phyloP scores from a whole-genome alignment of 2,888 invertebrate species.

The Mimumesa dahlbomi region DNA sequence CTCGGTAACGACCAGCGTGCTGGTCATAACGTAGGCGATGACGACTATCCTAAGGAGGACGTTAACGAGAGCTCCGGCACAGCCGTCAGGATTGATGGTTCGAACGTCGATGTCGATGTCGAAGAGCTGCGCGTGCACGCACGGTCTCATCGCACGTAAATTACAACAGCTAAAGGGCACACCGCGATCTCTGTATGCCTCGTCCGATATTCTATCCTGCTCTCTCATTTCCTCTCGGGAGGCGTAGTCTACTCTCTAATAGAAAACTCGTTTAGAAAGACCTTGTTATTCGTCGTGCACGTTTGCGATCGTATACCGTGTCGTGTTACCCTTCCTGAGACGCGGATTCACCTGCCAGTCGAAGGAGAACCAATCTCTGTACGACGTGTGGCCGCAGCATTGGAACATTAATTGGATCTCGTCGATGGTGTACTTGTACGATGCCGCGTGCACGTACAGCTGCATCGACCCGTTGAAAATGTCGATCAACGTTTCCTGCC shows the following conservation, averaged over 20 bases:
- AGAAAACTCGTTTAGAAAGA: no score
- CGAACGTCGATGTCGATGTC: constrained; percentile 52
- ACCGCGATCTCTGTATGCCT: constrained; percentile 55
- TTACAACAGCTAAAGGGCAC: constrained; percentile 76
- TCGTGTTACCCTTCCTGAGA: constrained; percentile 36
- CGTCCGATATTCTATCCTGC: constrained; percentile 63
- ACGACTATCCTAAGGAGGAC: constrained; percentile 68
- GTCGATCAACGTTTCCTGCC: constrained; percentile 58
- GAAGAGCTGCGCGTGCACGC: constrained; percentile 67
- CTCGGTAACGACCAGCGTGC: constrained; percentile 68
- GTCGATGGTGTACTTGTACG: constrained; percentile 70
- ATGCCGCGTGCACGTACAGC: constrained; percentile 64
- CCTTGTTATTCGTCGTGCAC: no score
- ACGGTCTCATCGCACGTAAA: constrained; percentile 60
- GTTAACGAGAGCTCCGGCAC: constrained; percentile 64
- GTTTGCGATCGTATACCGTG: no score
- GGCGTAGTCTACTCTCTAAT: constrained; percentile 64
- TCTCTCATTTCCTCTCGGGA: constrained; percentile 63
- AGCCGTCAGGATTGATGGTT: constrained; percentile 72
- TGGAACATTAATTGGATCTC: constrained; percentile 73
- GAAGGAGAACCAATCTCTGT: constrained; percentile 72
- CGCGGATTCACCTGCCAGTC: constrained; percentile 73
- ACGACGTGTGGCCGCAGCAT: constrained; percentile 73
- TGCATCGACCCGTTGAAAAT: constrained; percentile 73
- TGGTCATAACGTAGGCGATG: constrained; percentile 72